Conservation (phyloP, 1,140 invertebrate species). For the Cyclina sinensis region DNA sequence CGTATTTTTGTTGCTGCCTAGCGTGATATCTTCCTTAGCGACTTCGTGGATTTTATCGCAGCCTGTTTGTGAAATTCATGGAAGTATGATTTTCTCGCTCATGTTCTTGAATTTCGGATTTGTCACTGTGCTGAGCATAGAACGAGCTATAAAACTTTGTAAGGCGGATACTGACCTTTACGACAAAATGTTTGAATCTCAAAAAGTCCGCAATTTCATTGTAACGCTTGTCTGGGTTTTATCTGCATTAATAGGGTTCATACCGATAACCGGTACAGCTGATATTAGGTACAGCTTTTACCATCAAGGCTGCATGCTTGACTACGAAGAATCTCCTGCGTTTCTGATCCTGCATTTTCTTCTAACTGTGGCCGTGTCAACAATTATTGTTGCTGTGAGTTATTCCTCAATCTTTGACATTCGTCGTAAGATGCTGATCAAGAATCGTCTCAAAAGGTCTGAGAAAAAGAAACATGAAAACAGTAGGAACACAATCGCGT, state of each 20-base stretch:
- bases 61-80: conserved; percentile 54
- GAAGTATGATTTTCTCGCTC: conserved; percentile 29
- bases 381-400: background rate
- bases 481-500: background rate
- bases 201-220: background rate
- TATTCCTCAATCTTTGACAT: conserved; percentile 46
- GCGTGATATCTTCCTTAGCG: conserved; percentile 33
- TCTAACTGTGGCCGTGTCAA: conserved; percentile 15
- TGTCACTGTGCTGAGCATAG: conserved; percentile 28
- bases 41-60: conserved; percentile 46
- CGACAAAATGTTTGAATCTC: conserved; percentile 25
- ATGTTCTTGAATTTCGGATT: conserved; percentile 48
- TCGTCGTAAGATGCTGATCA: conserved; percentile 4
- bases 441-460: background rate
- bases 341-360: conserved; percentile 53
- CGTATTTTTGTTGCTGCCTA: conserved; percentile 40
- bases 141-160: conserved; percentile 37
- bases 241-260: background rate
- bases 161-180: background rate
- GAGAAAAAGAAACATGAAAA: background rate
- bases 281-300: conserved; percentile 34
- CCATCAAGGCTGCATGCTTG: conserved; percentile 47
- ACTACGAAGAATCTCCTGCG: conserved; percentile 1
- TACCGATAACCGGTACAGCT: conserved; percentile 11
- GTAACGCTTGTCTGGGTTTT: conserved; percentile 3